Conservation (phyloP, 2,888 invertebrate genomes). For the Meteorus cinctellus region DNA sequence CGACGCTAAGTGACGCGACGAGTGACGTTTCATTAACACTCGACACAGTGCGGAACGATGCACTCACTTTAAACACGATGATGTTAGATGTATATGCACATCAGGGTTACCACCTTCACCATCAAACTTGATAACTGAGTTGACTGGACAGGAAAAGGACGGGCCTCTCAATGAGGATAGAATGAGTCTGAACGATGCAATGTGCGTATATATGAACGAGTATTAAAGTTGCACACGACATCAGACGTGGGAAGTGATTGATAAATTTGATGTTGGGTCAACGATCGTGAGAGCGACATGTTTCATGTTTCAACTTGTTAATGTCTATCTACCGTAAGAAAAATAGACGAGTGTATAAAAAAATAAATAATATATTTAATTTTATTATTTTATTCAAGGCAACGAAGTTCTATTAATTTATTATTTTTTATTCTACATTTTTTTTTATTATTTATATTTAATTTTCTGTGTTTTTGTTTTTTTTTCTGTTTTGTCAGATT, state of each 20-base stretch:
- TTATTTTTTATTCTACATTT: background rate
- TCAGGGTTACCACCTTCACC: constrained; percentile 7
- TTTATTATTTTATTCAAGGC: too few species aligned
- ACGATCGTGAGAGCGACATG: constrained; percentile 26
- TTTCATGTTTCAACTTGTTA: background rate
- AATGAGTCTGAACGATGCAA: constrained; percentile 13
- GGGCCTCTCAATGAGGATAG: constrained; percentile 42
- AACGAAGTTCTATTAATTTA: too few species aligned
- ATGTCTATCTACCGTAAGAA: background rate
- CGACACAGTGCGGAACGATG: constrained; percentile 39
- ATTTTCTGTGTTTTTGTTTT: background rate
- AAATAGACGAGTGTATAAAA: background rate
- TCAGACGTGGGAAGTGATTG: constrained; percentile 40
- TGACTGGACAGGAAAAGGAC: constrained; percentile 47
- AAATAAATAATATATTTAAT: too few species aligned
- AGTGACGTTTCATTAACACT: constrained; percentile 67
- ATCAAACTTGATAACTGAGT: constrained; percentile 27
- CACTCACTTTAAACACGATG: constrained; percentile 23
- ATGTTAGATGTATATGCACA: constrained; percentile 28
- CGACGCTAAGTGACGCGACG: constrained; percentile 62
- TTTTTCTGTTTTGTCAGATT: too few species aligned
- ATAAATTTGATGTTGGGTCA: constrained; percentile 26
- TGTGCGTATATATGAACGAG: constrained; percentile 31
- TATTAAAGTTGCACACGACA: constrained; percentile 42
- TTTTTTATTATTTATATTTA: background rate